Base-by-base conservation (phyloP, 2,888 invertebrate species). In the Diplolepis rosae region DNA sequence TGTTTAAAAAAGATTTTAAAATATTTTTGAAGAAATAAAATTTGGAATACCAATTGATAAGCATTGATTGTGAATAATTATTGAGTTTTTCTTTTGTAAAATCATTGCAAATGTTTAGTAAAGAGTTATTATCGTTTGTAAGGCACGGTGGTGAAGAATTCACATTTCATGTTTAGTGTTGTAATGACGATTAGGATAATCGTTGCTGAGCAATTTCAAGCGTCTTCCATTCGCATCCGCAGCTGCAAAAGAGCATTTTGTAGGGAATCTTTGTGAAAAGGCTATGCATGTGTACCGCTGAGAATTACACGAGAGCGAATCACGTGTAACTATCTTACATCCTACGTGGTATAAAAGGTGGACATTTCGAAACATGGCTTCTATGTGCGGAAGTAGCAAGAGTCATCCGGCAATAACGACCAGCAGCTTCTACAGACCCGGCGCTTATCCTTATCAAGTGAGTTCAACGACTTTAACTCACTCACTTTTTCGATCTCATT, bases 321-420 rank as follows among this genome's bases (percentile, higher is more conserved):
- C 42, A 35, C 24, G 28, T 56, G n/a, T 22, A 56, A 56, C 35
- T 35, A 35, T 39, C 61, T 61, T 24, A 61, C 24, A 35, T 22
- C 13, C 35, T 24, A 35, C n/a, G 61, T 61, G 61, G 39, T 39
- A 39, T 39, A 39, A 61, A 24, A 61, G 35, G 61, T 39, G 61
- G 61, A 61, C 61, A 61, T 61, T 61, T 61, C 61, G 56, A 77
- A 91, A 91, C 35, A 92, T 92, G 92, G 92, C 92, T 85, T 92
- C 92, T 52, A 91, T 92, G 91, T 92, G 92, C 86, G 92, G 92
- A 84, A 92, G 92, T 88, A 91, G 91, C 89, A 93, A 93, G 86
- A 92, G 91, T 87, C 90, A 92, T 85, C 91, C 92, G 75, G 91
- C 92, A 72, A 85, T 92, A 78, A 92, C 91, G 70, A 90, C 92